Conservation (phyloP, 2,888 invertebrate genomes). For the Microdon myrmicae region DNA sequence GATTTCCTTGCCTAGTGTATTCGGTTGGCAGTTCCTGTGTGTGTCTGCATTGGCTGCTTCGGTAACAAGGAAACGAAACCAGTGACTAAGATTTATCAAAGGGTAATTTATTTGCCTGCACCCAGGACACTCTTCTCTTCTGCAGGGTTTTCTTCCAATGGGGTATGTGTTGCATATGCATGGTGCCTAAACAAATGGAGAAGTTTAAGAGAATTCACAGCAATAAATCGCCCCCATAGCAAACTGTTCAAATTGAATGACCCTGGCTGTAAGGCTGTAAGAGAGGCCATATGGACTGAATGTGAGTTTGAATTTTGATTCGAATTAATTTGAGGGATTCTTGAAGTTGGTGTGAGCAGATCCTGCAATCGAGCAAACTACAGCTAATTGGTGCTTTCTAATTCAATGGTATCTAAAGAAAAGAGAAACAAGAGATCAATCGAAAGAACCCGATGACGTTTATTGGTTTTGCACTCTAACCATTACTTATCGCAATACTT, state of each 20-base stretch:
- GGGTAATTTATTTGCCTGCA: constrained; percentile 67
- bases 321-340: constrained; percentile 14
- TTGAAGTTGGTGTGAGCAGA: too few relatives aligned
- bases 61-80: constrained; percentile 49
- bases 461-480: too few relatives aligned
- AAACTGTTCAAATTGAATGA: constrained; percentile 53
- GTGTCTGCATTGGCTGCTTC: constrained; percentile 32
- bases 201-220: constrained; percentile 61
- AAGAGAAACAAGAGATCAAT: too few relatives aligned
- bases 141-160: constrained; percentile 1
- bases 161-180: constrained; percentile 56
- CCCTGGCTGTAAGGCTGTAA: constrained; percentile 12
- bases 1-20: constrained; percentile 37
- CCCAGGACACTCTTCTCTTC: constrained; percentile 17
- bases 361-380: too few relatives aligned
- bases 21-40: constrained; percentile 1
- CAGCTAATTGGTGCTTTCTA: too few relatives aligned
- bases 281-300: constrained; percentile 7
- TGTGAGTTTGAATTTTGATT: constrained; percentile 32
- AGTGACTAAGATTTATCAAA: constrained; percentile 67
- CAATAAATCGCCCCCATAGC: constrained; percentile 63
- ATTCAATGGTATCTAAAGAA: too few relatives aligned
- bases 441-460: too few relatives aligned
- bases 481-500: too few relatives aligned
- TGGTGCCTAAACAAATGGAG: constrained; percentile 56